Base-by-base conservation (phyloP, 1,140 invertebrate genomes). In the Laupala kohalensis region DNA sequence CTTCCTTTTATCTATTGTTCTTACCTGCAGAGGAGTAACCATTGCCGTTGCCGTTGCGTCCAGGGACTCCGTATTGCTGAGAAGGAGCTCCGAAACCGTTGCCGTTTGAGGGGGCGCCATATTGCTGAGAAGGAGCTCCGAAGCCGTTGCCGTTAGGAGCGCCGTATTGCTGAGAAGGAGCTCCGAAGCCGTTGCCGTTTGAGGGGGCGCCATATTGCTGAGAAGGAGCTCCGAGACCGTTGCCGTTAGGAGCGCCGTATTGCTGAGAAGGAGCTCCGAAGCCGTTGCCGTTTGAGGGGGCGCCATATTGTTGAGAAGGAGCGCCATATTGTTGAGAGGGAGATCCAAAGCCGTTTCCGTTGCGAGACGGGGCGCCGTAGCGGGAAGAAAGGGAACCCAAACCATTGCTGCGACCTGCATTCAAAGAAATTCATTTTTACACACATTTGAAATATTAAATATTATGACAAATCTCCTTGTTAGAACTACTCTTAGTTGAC, bases 161-260 rank as follows among this genome's bases (percentile, higher is more conserved):
- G 26, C 71, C 73, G 67, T 68, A 64, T 19, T 64, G 25, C 26
- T n/a, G 25, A 4, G 70, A 66, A 64, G 70, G 70, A 63, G 63
- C 29, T 12, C 62, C 29, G 68, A n/a, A 53, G n/a, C 71, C 29
- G 28, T 25, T 24, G 4, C 23, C 64, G 9, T 71, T 64, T 29
- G 37, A 62, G 9, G 72, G 72, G 26, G 73, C 73, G 24, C 67
- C 73, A n/a, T 74, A 74, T 26, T 72, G 71, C n/a, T 70, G 4
- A 15, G 70, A 72, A 15, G 67, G 69, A 25, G 66, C 29, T 28
- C 26, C 24, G 24, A 30, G 27, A 29, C 67, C 30, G 5, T 28
- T 71, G 4, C 23, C 64, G 9, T 71, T 64, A 9, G 72, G 72
- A 37, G 73, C 73, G 24, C 67, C 73, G 25, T 74, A 74, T 26